Base-by-base conservation (phyloP, 2,797 vertebrate species). In the Phataginus tetradactyla region DNA sequence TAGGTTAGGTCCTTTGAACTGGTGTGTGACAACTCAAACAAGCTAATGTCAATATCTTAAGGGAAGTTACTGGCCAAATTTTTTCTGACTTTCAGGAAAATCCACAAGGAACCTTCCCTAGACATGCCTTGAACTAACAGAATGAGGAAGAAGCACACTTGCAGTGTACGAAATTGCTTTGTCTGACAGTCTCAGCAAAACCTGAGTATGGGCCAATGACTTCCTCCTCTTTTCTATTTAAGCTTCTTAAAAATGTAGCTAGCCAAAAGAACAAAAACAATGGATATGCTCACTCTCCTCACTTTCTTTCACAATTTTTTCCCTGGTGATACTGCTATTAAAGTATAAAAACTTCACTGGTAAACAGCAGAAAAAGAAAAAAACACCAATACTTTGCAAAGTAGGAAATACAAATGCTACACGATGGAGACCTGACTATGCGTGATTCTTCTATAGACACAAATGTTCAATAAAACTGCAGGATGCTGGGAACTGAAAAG, bases 31-130 rank as follows among this genome's bases (percentile, higher is more conserved):
- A 75, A 93, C 64, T 85, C 27, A 88, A 74, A 53, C 4, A 95
- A 23, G 10, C 3, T 74, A 87, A 87, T 59, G 88, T 92, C 37
- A 92, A 2, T 55, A 85, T 74, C 32, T 79, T 63, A 66, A 23
- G 37, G 61, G 66, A 5, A 84, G 11, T 84, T 49, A 72, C 29
- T 91, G 32, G 18, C 7, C 8, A 81, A 55, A 63, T 95, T 86
- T 91, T 25, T 88, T 59, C 83, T 86, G 39, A 90, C 14, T 51
- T 83, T 72, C 63, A 85, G n/a, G 39, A 88, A 87, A 95, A 77
- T 80, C 37, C 21, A 66, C 78, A 96, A 94, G 37, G 3, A 4
- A 55, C 7, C 3, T 89, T 89, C 20, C 21, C 15, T 93, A 88
- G 49, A 68, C 27, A 92, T 29, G 14, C 1, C 23, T n/a, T 78